Evolutionary conservation across 2,113 vertebrate species (phyloP).

Genomic region (Mellivora capensis): DNA sequence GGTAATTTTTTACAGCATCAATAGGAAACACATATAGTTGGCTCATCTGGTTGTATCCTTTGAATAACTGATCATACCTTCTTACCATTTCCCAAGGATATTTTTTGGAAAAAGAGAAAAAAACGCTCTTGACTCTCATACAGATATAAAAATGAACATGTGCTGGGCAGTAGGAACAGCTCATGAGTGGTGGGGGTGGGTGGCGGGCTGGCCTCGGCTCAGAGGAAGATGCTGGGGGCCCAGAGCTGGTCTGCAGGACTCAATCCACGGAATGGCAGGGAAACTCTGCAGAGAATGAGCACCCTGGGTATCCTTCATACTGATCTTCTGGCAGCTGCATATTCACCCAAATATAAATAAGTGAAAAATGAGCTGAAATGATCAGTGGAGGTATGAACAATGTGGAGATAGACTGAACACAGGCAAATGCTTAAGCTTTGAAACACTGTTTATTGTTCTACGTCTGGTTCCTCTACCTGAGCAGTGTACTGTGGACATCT

Average conservation of each 20-base stretch:
- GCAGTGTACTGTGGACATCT: neutral
- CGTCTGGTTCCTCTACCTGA: neutral
- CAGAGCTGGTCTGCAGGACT: neutral
- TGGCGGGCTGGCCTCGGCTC: neutral
- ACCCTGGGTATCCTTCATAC: accelerated
- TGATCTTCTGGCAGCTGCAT: neutral
- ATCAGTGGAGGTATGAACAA: neutral
- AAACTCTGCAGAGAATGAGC: neutral
- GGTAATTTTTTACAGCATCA: neutral
- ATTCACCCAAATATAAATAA: neutral
- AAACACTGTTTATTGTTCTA: neutral
- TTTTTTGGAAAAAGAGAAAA: neutral
- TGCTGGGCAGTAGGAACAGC: neutral
- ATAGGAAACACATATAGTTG: neutral
- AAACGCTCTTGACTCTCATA: neutral
- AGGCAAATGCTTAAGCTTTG: neutral
- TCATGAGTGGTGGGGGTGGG: neutral
- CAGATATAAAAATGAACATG: neutral
- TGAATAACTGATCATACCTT: neutral
- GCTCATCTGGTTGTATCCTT: neutral
- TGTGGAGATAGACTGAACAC: neutral
- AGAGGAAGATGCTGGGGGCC: neutral
- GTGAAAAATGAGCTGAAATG: neutral
- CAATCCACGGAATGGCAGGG: neutral
- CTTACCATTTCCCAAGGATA: neutral